These are phyloP conservation scores for Turritopsis dohrnii DNA, from an alignment of 30 jellyfish, hydroid and myxozoan species.

Conservation along the genomic window DNA sequence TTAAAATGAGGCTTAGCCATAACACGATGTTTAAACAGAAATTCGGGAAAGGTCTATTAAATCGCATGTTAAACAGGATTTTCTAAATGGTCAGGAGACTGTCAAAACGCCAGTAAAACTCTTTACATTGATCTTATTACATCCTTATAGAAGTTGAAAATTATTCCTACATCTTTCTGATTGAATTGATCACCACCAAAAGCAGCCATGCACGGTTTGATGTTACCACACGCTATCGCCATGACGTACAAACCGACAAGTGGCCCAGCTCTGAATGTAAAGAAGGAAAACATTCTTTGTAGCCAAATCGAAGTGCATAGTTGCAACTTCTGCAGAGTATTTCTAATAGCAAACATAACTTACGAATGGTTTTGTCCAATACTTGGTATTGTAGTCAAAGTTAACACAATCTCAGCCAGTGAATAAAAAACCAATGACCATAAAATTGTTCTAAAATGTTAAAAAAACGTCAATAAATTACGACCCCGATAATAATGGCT, in stretches of 20 bases:
- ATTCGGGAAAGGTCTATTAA: no score
- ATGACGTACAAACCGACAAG: slow-evolving; percentile 66
- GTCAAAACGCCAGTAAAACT: no score
- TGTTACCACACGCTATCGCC: slow-evolving; percentile 94
- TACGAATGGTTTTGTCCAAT: slow-evolving; percentile 62
- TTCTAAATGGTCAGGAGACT: no score
- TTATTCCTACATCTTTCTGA: slow-evolving; percentile 61
- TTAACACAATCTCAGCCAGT: slow-evolving; percentile 57
- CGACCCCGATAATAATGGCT: no score
- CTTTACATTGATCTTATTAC: no score
- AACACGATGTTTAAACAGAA: no score
- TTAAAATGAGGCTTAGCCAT: no score
- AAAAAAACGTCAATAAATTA: no score
- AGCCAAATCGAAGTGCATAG: no score
- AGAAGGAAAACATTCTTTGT: no score
- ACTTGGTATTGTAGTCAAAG: slow-evolving; percentile 72
- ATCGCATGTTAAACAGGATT: no score
- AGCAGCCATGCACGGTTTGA: slow-evolving; percentile 97
- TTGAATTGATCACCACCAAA: slow-evolving; percentile 94
- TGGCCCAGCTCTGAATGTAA: slow-evolving; percentile 64
- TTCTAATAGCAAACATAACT: neutral
- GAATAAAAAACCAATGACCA: slow-evolving; percentile 60
- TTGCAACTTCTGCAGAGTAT: no score
- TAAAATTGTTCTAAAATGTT: slow-evolving; percentile 54
- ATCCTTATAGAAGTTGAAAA: neutral